Conservation (phyloP, 2,797 vertebrate genomes). For the Hoplostethus mediterraneus region DNA sequence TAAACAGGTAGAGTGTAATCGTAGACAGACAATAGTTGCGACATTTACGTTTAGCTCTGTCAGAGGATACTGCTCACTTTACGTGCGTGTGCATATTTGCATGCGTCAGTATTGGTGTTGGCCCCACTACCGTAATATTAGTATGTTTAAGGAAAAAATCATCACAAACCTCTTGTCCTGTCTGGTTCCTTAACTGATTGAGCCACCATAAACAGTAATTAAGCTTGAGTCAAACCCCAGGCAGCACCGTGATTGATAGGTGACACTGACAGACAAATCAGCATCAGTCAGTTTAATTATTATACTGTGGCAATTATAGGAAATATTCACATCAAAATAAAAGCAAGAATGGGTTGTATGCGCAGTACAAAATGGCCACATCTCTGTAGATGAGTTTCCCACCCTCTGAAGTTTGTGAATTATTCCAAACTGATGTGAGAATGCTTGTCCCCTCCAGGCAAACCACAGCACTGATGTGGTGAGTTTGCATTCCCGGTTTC, state of each 20-base stretch:
- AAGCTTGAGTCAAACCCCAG: constrained; percentile 20
- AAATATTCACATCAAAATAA: background rate
- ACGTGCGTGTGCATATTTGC: background rate
- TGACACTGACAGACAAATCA: constrained; percentile 5
- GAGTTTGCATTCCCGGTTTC: constrained; percentile 28
- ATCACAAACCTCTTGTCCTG: constrained; percentile 4
- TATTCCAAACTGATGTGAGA: constrained; percentile 4
- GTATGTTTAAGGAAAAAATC: background rate
- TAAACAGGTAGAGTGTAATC: constrained; percentile 9
- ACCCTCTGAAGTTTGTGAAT: constrained; percentile 1
- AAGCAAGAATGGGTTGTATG: constrained; percentile 3
- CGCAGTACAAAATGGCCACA: background rate
- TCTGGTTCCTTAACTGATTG: constrained; percentile 20
- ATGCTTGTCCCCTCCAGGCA: constrained; percentile 20
- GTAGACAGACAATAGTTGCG: constrained; percentile 19
- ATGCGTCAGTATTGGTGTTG: background rate
- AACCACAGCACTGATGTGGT: constrained; percentile 11
- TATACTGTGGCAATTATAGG: background rate
- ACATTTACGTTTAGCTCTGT: constrained; percentile 11
- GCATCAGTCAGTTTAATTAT: background rate
- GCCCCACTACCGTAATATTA: constrained; percentile 1
- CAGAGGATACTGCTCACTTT: background rate
- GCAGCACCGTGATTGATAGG: constrained; percentile 4
- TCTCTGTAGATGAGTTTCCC: background rate
- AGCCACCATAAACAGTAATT: constrained; percentile 38